phyloP scores from a whole-genome alignment of 1,140 invertebrate genomes.

The Stegodyphus mimosarum region DNA sequence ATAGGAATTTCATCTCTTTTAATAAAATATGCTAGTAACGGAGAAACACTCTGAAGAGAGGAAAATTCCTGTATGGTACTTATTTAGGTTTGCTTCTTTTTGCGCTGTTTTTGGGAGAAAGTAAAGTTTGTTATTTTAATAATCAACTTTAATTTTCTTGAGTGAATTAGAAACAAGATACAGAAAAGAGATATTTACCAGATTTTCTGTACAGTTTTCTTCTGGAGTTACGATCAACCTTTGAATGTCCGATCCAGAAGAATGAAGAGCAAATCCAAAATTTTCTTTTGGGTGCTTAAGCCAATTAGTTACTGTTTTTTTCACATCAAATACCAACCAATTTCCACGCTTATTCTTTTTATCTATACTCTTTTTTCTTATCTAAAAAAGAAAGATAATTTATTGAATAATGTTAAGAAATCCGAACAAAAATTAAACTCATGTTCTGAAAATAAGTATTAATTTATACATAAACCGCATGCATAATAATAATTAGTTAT shows the following conservation, averaged over 20 bases:
- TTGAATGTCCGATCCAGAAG: constrained; percentile 63
- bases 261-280: constrained; percentile 79
- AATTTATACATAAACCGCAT: too few relatives aligned
- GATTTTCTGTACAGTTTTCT: not conserved
- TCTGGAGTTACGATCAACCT: not conserved
- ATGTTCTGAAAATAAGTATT: too few relatives aligned
- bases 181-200: not conserved
- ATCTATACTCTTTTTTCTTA: constrained; percentile 38
- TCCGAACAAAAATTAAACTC: too few relatives aligned
- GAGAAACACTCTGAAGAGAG: too few relatives aligned
- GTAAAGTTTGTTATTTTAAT: not conserved
- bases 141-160: not conserved
- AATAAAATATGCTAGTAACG: too few relatives aligned
- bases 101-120: too few relatives aligned
- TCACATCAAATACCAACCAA: constrained; percentile 81
- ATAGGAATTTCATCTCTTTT: too few relatives aligned
- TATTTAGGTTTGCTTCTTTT: too few relatives aligned
- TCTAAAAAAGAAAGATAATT: constrained; percentile 14
- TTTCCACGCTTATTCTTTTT: constrained; percentile 69
- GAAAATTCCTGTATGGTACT: too few relatives aligned
- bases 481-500: too few relatives aligned
- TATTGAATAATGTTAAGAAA: too few relatives aligned
- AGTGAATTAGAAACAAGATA: not conserved
- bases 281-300: constrained; percentile 78
- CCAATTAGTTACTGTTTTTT: constrained; percentile 81